Evolutionary conservation across 2,113 vertebrate genomes (phyloP).

Genomic region (Rhipidura dahli): DNA sequence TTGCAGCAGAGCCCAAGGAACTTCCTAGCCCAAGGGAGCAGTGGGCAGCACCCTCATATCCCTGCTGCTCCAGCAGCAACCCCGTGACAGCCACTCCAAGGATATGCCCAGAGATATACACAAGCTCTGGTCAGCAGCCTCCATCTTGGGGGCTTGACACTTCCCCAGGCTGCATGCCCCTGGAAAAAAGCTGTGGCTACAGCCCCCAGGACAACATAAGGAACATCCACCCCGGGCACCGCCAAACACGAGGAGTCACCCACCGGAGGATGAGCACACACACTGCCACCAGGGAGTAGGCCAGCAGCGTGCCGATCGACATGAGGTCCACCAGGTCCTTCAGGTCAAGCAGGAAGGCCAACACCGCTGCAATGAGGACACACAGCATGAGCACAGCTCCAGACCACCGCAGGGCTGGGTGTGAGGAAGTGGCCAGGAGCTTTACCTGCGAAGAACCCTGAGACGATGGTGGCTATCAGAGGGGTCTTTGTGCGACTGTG

Average conservation of each 20-base stretch:
- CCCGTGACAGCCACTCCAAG: accelerated
- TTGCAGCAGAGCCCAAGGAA: neutral
- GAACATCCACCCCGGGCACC: neutral
- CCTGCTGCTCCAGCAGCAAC: neutral
- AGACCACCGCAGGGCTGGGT: accelerated
- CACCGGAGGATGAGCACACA: constrained; percentile 97
- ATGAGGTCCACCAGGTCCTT: constrained; percentile 92
- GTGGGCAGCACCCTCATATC: neutral
- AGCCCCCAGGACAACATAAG: accelerated
- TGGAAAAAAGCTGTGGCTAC: neutral
- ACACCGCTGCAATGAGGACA: constrained; percentile 77
- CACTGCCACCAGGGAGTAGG: constrained; percentile 91
- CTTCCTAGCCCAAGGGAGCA: neutral
- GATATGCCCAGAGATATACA: neutral
- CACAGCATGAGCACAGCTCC: neutral
- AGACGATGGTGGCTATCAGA: constrained; percentile 83
- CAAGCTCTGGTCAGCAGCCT: neutral
- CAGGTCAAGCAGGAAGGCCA: constrained; percentile 92
- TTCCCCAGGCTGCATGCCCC: neutral
- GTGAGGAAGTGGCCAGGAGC: accelerated
- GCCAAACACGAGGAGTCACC: neutral
- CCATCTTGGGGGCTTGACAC: neutral
- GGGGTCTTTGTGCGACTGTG: constrained; percentile 86
- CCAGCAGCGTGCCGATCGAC: constrained; percentile 94
- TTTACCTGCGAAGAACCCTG: constrained; percentile 86